These are phyloP conservation scores for Ancistrus triradiatus DNA, from an alignment of 2,113 vertebrate species.

Conservation along the genomic window DNA sequence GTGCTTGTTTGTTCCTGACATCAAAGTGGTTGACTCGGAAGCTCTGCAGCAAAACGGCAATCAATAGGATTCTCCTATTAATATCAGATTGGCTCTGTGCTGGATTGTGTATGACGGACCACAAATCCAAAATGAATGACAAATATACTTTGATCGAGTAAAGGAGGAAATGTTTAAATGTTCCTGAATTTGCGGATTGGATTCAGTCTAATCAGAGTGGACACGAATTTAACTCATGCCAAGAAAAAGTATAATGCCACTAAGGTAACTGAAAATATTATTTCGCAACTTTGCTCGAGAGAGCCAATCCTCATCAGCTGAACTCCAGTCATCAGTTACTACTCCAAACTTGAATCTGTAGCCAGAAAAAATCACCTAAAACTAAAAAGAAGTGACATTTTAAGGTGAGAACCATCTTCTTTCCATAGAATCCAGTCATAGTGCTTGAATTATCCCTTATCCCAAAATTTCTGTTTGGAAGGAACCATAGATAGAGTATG, in stretches of 20 bases:
- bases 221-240: background rate
- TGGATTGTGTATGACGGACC: slow-evolving; percentile 19
- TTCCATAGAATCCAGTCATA: no score
- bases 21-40: slow-evolving; percentile 37
- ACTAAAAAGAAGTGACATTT: no score
- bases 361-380: no score
- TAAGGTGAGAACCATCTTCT: no score
- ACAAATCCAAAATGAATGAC: slow-evolving; percentile 17
- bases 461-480: no score
- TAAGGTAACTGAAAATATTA: no score
- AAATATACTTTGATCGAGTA: slow-evolving; percentile 32
- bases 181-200: background rate
- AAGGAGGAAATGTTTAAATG: slow-evolving; percentile 10
- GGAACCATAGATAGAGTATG: no score
- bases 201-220: slow-evolving; percentile 8
- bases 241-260: background rate
- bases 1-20: slow-evolving; percentile 29
- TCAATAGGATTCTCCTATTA: slow-evolving; percentile 39
- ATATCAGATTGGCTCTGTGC: slow-evolving; percentile 18
- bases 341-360: no score
- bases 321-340: no score
- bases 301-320: no score
- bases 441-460: no score
- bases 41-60: slow-evolving; percentile 34
- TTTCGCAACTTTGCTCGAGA: no score